A percentile compares a stretch with the other conserved stretches of the same genome.
Conservation (phyloP, 92 coral and sea anemone genomes). For the Blastomussa wellsi region DNA sequence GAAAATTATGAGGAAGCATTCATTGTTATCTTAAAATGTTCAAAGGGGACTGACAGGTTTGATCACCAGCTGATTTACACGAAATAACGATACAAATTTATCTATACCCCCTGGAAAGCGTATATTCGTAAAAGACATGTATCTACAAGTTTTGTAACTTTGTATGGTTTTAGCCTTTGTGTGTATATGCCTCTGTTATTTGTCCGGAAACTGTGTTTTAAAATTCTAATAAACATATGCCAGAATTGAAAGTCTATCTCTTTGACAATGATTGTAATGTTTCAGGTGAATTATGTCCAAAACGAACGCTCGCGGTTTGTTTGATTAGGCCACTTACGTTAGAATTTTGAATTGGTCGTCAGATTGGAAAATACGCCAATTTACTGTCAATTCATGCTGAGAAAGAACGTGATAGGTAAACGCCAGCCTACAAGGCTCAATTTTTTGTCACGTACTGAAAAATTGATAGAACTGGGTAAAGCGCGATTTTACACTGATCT, state of each 20-base stretch:
- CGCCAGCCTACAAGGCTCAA: background rate
- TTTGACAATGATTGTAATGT: background rate
- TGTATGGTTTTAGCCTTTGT: background rate
- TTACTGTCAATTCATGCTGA: background rate
- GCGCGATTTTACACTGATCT: background rate
- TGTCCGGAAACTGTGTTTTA: background rate
- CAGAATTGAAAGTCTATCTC: background rate
- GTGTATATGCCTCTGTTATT: background rate
- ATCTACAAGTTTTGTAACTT: background rate
- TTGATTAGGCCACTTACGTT: background rate
- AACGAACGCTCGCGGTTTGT: background rate
- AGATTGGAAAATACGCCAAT: background rate
- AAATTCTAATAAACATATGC: background rate
- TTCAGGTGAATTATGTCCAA: background rate
- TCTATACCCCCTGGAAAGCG: background rate
- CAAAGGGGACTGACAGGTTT: background rate
- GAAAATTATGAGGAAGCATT: background rate
- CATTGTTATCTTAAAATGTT: background rate
- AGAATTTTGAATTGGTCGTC: background rate
- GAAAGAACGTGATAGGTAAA: background rate
- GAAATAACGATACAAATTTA: background rate
- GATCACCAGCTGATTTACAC: background rate
- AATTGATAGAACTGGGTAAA: background rate
- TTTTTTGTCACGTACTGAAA: background rate
- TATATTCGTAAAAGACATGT: background rate